phyloP scores from a whole-genome alignment of 1,140 invertebrate genomes.

The Cydia amplana region DNA sequence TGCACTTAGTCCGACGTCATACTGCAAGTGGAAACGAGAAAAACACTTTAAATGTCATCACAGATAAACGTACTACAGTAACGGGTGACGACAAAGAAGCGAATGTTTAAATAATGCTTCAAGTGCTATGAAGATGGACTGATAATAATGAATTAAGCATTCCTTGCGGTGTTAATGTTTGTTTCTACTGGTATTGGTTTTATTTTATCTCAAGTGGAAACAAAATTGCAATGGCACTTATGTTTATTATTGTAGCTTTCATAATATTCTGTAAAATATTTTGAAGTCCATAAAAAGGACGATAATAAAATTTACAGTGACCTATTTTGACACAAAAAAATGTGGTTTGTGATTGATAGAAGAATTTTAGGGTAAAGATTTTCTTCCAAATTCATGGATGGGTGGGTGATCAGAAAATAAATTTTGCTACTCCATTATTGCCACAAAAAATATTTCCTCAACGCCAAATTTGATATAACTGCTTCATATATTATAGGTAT shows the following conservation, averaged over 20 bases:
- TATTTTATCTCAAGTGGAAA: constrained; percentile 16
- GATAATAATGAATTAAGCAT: constrained; percentile 27
- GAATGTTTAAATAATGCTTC: constrained; percentile 29
- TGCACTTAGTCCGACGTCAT: neutral
- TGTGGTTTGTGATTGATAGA: no score
- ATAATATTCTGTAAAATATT: no score
- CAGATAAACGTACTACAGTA: constrained; percentile 17
- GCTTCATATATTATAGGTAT: no score
- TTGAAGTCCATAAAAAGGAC: no score
- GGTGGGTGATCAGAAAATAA: no score
- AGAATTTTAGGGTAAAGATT: no score
- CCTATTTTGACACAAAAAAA: no score
- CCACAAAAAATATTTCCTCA: no score
- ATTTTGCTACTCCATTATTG: no score
- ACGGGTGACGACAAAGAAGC: constrained; percentile 23
- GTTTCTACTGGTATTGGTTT: neutral
- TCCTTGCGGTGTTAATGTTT: constrained; percentile 21
- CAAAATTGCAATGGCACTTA: constrained; percentile 1
- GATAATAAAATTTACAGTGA: no score
- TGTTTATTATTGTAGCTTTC: constrained; percentile 9
- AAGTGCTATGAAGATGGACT: constrained; percentile 24
- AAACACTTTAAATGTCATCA: constrained; percentile 24
- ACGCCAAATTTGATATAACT: no score
- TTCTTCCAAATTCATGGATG: no score
- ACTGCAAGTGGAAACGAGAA: constrained; percentile 20